These are phyloP conservation scores for Cinclus mexicanus DNA, from an alignment of 2,113 vertebrate genomes.

Conservation along the genomic window DNA sequence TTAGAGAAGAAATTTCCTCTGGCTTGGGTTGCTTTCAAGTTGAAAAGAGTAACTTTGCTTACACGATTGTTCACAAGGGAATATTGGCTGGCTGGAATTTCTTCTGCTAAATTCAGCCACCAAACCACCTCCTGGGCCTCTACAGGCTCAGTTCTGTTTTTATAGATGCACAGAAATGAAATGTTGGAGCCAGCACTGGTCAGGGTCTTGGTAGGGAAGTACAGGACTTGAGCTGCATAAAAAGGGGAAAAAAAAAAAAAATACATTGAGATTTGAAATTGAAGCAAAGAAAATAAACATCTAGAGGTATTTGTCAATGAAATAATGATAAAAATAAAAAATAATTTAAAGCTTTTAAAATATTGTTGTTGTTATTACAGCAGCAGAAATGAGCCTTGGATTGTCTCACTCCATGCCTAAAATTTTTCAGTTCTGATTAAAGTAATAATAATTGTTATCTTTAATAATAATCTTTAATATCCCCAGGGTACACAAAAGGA, in stretches of 20 bases:
- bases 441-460: background rate
- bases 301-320: background rate
- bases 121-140: conserved; percentile 78
- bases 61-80: conserved; percentile 74
- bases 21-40: conserved; percentile 74
- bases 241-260: background rate
- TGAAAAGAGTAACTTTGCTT: conserved; percentile 75
- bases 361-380: no score
- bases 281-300: background rate
- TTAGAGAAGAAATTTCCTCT: conserved; percentile 78
- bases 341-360: no score
- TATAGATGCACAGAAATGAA: conserved; percentile 86
- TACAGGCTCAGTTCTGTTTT: conserved; percentile 71
- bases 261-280: background rate
- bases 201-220: conserved; percentile 85
- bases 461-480: background rate
- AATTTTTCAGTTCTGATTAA: background rate
- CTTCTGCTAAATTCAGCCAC: conserved; percentile 81
- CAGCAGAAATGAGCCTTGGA: background rate
- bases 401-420: background rate
- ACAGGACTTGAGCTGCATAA: conserved; percentile 77
- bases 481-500: background rate
- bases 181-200: conserved; percentile 77
- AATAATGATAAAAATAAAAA: background rate
- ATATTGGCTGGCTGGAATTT: conserved; percentile 79